A percentile compares a stretch with the other conserved stretches of the same genome.
These are phyloP conservation scores for Leptodirus hochenwartii DNA, from an alignment of 2,888 invertebrate species.

Conservation along the genomic window DNA sequence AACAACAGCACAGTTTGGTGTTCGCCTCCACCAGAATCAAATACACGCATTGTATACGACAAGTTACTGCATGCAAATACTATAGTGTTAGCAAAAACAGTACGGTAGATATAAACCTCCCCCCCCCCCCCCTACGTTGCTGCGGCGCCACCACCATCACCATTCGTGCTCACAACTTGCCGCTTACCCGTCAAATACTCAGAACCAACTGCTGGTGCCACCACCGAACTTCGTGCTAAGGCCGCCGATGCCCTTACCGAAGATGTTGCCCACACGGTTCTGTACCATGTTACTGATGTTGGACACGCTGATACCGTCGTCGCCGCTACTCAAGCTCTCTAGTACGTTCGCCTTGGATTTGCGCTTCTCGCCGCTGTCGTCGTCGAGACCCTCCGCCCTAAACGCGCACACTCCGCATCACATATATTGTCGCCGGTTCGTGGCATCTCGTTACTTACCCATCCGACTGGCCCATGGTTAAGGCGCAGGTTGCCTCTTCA, in stretches of 20 bases:
- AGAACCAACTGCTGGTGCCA: slow-evolving; percentile 73
- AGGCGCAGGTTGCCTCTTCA: slow-evolving; percentile 85
- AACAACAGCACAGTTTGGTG: too few species aligned
- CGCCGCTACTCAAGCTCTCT: slow-evolving; percentile 36
- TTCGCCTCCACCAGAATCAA: too few species aligned
- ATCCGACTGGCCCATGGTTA: slow-evolving; percentile 63
- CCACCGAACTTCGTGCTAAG: slow-evolving; percentile 77
- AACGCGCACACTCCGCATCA: slow-evolving; percentile 13
- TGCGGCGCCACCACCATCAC: background rate
- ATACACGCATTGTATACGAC: too few species aligned
- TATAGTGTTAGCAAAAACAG: too few species aligned
- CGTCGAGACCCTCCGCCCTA: slow-evolving; percentile 29
- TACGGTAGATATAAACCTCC: too few species aligned
- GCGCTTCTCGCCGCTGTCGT: slow-evolving; percentile 38
- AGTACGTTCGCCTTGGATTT: slow-evolving; percentile 41
- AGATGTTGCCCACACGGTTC: slow-evolving; percentile 74
- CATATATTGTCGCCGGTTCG: slow-evolving; percentile 4
- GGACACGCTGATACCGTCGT: slow-evolving; percentile 52
- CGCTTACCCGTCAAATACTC: too few species aligned
- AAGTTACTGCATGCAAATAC: too few species aligned
- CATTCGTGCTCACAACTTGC: too few species aligned
- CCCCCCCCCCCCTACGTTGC: too few species aligned
- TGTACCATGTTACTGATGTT: slow-evolving; percentile 75
- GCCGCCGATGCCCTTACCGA: slow-evolving; percentile 80
- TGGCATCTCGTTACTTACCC: slow-evolving; percentile 38